Evolutionary conservation across 30 jellyfish, hydroid and myxozoan species (phyloP).

Genomic region (Turritopsis dohrnii): DNA sequence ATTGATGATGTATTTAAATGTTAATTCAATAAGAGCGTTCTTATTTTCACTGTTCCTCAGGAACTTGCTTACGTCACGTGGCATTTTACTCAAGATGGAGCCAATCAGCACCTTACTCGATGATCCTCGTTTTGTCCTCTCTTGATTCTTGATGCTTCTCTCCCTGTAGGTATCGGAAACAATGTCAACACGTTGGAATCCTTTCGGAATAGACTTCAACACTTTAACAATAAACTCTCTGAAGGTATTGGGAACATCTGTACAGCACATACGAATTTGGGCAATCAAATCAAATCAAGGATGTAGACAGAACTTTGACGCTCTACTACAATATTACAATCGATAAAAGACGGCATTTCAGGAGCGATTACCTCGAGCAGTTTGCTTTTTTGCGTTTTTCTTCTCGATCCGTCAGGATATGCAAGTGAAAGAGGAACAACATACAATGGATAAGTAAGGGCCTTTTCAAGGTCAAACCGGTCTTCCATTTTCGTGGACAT

Average conservation of each 20-base stretch:
- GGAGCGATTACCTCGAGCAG: conserved; percentile 25
- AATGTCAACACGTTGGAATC: conserved; percentile 37
- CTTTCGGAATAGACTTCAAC: conserved; percentile 10
- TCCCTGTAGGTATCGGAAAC: conserved; percentile 41
- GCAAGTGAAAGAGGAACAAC: conserved; percentile 41
- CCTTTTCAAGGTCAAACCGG: conserved; percentile 26
- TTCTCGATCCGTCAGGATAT: conserved; percentile 39
- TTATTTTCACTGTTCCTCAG: too few relatives aligned
- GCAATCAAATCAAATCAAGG: conserved; percentile 22
- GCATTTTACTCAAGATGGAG: not conserved
- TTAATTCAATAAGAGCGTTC: too few relatives aligned
- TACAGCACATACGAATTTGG: not conserved
- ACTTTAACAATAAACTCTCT: conserved; percentile 34
- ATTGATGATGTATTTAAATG: too few relatives aligned
- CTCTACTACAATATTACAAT: too few relatives aligned
- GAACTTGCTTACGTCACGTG: too few relatives aligned
- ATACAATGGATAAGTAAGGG: conserved; percentile 38
- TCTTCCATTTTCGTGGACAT: conserved; percentile 30
- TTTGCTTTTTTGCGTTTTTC: conserved; percentile 29
- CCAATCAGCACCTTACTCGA: conserved; percentile 4
- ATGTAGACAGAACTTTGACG: too few relatives aligned
- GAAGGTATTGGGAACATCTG: not conserved
- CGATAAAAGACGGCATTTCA: too few relatives aligned
- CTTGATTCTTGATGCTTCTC: conserved; percentile 19
- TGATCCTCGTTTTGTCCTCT: conserved; percentile 15